Conservation (phyloP, 2,888 invertebrate genomes). For the Pachycephus smyrnensis region DNA sequence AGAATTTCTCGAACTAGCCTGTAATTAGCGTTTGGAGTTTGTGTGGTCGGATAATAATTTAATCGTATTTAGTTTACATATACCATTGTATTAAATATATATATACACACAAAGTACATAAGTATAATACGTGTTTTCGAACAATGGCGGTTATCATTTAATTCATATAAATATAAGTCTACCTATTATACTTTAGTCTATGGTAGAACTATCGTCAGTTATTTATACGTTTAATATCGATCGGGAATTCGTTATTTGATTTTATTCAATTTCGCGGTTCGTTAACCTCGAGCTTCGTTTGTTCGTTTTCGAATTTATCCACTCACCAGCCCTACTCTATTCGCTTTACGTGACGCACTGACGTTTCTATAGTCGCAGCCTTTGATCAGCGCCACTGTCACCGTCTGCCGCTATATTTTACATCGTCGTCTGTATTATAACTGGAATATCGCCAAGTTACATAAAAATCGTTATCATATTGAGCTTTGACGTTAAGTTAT, state of each 20-base stretch:
- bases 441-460: neutral
- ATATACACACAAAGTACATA: neutral
- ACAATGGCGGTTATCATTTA: neutral
- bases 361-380: neutral
- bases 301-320: neutral
- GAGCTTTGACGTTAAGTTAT: neutral
- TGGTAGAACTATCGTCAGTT: neutral
- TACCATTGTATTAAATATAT: neutral
- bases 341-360: neutral
- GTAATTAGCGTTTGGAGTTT: neutral
- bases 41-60: neutral
- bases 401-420: neutral
- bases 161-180: neutral
- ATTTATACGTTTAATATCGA: neutral
- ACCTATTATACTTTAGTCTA: neutral
- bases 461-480: neutral
- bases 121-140: neutral
- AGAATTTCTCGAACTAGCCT: neutral
- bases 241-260: neutral
- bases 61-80: neutral
- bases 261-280: neutral
- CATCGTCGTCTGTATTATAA: neutral
- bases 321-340: neutral
- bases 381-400: neutral
- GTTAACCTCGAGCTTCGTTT: neutral